phyloP scores from a whole-genome alignment of 1,140 invertebrate genomes.

The Amphibalanus amphitrite region DNA sequence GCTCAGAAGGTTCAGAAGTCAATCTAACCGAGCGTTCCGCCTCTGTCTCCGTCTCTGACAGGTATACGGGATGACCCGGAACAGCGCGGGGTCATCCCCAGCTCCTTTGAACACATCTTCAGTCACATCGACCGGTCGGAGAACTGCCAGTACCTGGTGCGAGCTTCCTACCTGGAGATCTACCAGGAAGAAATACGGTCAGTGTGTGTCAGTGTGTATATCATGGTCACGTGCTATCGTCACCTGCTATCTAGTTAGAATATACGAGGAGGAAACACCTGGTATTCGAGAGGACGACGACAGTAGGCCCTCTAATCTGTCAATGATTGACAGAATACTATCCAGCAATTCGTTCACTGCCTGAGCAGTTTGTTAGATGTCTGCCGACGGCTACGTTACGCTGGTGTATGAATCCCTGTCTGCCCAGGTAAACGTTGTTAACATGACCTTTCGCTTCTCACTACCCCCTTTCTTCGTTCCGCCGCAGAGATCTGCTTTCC shows the following conservation, averaged over 20 bases:
- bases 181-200: conserved; percentile 71
- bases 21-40: too few relatives aligned
- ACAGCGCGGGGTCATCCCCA: conserved; percentile 70
- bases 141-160: conserved; percentile 77
- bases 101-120: conserved; percentile 93
- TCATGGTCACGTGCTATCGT: neutral
- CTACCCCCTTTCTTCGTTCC: too few relatives aligned
- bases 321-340: neutral
- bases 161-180: conserved; percentile 84
- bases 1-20: too few relatives aligned
- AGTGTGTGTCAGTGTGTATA: conserved; percentile 13
- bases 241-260: too few relatives aligned
- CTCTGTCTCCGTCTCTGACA: conserved; percentile 17
- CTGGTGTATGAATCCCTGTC: too few relatives aligned
- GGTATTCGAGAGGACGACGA: neutral
- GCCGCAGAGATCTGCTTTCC: conserved; percentile 59
- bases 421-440: too few relatives aligned
- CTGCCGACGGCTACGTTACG: too few relatives aligned
- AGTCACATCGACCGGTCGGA: conserved; percentile 68
- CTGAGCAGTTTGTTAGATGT: too few relatives aligned
- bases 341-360: neutral
- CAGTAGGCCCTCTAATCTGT: too few relatives aligned
- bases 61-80: conserved; percentile 35
- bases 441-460: too few relatives aligned
- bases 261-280: neutral